Percentiles rank a stretch among this genome's conserved stretches.
Evolutionary conservation across 2,888 invertebrate genomes (phyloP).

Genomic region (Machimus atricapillus): DNA sequence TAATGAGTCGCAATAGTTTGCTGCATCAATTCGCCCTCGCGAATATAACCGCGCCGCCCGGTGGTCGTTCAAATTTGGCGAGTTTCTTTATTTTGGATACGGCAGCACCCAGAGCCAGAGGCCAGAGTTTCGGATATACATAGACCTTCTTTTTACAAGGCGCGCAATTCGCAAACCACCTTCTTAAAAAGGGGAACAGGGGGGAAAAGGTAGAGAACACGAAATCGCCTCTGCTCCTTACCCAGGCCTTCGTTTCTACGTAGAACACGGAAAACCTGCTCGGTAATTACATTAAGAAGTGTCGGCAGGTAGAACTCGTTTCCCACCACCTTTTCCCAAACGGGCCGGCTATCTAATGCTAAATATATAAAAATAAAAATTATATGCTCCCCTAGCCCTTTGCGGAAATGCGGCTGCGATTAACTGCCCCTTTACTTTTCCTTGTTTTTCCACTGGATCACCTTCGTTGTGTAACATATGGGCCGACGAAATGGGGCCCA

Average conservation of each 20-base stretch:
- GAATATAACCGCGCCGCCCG: neutral
- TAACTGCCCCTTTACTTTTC: neutral
- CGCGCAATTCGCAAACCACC: neutral
- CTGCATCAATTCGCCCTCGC: neutral
- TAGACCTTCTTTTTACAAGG: neutral
- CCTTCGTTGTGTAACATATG: neutral
- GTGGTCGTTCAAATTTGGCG: neutral
- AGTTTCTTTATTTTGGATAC: neutral
- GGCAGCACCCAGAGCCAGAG: neutral
- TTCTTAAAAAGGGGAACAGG: neutral
- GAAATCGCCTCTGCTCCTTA: neutral
- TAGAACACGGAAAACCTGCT: constrained; percentile 8
- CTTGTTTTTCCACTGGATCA: neutral
- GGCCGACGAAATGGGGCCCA: neutral
- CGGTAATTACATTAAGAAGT: constrained; percentile 10
- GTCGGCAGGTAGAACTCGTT: constrained; percentile 4
- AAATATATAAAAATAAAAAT: neutral
- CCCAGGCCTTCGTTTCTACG: neutral
- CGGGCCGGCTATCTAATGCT: neutral
- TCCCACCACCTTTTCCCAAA: neutral
- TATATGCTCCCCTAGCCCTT: neutral
- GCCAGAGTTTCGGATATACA: neutral
- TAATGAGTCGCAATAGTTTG: neutral
- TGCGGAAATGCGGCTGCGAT: neutral
- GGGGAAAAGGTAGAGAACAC: neutral